A percentile compares a stretch with the other conserved stretches of the same genome.
Evolutionary conservation across 37 sponge, comb jelly and placozoan genomes (phyloP).

Genomic region (Eunapius fragilis): DNA sequence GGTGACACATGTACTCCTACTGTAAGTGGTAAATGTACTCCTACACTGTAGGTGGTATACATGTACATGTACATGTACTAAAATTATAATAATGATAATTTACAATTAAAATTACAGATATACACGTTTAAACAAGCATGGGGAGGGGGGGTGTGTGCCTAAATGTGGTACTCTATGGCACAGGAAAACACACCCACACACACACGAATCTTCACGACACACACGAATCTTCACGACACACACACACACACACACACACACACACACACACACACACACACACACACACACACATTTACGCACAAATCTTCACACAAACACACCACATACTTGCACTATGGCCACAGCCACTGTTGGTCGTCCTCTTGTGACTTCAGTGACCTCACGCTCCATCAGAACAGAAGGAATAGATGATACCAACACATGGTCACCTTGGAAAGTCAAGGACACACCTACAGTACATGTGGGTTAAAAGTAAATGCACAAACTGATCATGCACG

Average conservation of each 20-base stretch:
- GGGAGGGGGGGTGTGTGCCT: no score
- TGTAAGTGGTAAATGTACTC: no score
- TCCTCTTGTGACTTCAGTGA: slow-evolving; percentile 32
- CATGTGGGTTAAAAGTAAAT: background rate
- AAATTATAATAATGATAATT: no score
- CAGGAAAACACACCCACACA: no score
- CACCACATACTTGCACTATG: slow-evolving; percentile 9
- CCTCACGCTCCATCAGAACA: slow-evolving; percentile 51
- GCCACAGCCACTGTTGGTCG: slow-evolving; percentile 37
- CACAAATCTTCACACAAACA: background rate
- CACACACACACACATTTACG: slow-evolving; percentile 2
- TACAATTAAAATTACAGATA: no score
- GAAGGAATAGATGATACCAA: slow-evolving; percentile 33
- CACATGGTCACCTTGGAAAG: background rate
- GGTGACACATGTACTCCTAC: no score
- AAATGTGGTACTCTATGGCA: no score
- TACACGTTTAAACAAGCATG: no score
- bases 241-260: background rate
- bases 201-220: no score
- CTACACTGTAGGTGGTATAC: no score
- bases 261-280: background rate
- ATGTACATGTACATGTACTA: no score
- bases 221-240: no score
- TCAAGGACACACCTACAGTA: slow-evolving; percentile 35
- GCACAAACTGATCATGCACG: background rate